Percentiles rank a stretch among this genome's conserved stretches.
phyloP scores from a whole-genome alignment of 2,888 invertebrate species.

The Drosophila antonietae region DNA sequence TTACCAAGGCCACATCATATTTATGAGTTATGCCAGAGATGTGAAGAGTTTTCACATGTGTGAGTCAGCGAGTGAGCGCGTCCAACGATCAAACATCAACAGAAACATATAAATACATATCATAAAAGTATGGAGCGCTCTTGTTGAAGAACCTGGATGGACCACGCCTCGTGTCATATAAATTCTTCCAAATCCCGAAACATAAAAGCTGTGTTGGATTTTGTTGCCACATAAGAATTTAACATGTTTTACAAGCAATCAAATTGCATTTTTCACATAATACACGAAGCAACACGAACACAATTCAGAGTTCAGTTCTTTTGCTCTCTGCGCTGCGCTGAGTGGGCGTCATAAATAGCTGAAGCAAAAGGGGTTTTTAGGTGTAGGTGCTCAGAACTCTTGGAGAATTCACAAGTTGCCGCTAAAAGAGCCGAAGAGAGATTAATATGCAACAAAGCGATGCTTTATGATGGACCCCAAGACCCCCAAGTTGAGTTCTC shows the following conservation, averaged over 20 bases:
- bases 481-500: conserved; percentile 13
- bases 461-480: conserved; percentile 38
- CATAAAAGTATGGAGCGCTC: conserved; percentile 47
- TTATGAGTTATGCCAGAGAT: conserved; percentile 21
- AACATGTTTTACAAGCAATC: conserved; percentile 82
- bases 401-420: conserved; percentile 62
- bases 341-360: conserved; percentile 54
- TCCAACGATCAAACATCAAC: conserved; percentile 49
- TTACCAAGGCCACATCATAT: conserved; percentile 32
- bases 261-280: conserved; percentile 83
- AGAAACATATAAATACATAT: conserved; percentile 39
- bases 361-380: conserved; percentile 9
- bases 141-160: conserved; percentile 30
- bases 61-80: conserved; percentile 22
- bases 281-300: conserved; percentile 41
- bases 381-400: conserved; percentile 10
- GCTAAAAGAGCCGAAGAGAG: conserved; percentile 62
- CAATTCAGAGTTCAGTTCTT: conserved; percentile 19
- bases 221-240: conserved; percentile 69
- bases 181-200: conserved; percentile 63
- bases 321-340: conserved; percentile 15
- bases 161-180: conserved; percentile 67
- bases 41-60: conserved; percentile 36
- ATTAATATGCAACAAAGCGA: conserved; percentile 57
- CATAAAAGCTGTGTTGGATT: conserved; percentile 58